Evolutionary conservation across 2,888 invertebrate species (phyloP), one percentile per base, ranked within the genome.

Genomic region (Adelphocoris suturalis): DNA sequence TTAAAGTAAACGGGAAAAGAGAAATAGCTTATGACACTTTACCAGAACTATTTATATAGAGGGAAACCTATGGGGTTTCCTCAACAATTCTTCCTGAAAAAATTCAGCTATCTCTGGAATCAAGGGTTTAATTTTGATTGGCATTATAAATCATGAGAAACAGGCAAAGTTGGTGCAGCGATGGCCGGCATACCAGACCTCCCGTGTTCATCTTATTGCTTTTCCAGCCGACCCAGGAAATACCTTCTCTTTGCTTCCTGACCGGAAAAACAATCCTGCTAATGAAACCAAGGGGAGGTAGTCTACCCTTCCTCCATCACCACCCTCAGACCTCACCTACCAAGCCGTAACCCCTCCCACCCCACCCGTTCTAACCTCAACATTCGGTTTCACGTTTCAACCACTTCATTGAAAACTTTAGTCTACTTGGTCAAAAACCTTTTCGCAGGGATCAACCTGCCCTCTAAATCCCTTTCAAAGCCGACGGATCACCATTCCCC

Each of bases 181-280:
- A 52, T 47, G 48, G 48, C 14, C 47, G 46, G 52, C 48, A 14
- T 52, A 19, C 48, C 52, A 82, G 23, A 19, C 52, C 47, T 55
- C 82, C 16, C 81, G 81, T 81, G 47, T 48, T 81, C 47, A 81
- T 81, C 81, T 82, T 52, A 82, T 82, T 48, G 82, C 82, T 82
- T 82, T 82, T 47, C 52, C 52, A 52, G 52, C 48, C 13, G 47
- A 27, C 52, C 52, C 27, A 23, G 52, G 19, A 14, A 68, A 23
- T 68, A 68, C 68, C 68, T 68, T 68, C 68, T 23, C 52, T 48
- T 23, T 27, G 82, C 82, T 52, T 82, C 52, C 47, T 82, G 27
- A 48, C 82, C 23, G 48, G 48, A 55, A 82, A 82, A 82, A 82
- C 52, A 82, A 82, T 82, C 82, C 52, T 47, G 52, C 52, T 82